Evolutionary conservation across 2,113 vertebrate genomes (phyloP), one percentile per base, ranked within the genome.

Genomic region (Trachemys scripta): DNA sequence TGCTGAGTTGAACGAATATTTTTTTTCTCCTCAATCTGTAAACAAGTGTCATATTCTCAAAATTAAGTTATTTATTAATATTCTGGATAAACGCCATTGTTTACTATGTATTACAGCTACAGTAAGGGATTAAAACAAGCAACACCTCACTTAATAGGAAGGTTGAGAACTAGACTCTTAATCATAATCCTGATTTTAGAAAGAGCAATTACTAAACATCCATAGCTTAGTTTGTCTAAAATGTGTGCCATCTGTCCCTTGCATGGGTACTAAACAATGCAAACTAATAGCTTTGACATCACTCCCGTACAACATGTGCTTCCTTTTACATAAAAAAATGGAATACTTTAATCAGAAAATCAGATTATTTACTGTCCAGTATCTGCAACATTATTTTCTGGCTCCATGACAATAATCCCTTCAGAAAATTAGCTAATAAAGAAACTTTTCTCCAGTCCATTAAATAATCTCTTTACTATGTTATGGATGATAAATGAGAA

Each of bases 401-500:
- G n/a, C 35, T 91, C 17, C n/a, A 84, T 20, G 31, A 51, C 35
- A 91, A 53, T 81, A 88, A 95, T 95, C 31, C 29, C 38, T 75
- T 81, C 47, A 42, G 45, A 88, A 95, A 65, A 31, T 59, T 90
- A 94, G n/a, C 69, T 96, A 69, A 92, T 84, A 94, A 94, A 50
- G 81, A 96, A 95, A 45, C 56, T 81, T 29, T 7, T 92, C 96
- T 90, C 24, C 24, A 91, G 54, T 84, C 59, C 19, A 95, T 93
- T 93, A 95, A 96, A 94, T 93, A 35, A 82, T 14, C 31, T 89
- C 53, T 45, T n/a, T 94, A 84, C 35, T 38, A 94, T 79, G 97
- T 90, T 78, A 96, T 90, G 45, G 90, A 54, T 83, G 19, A 94
- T 93, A 95, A 95, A 97, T 88, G 91, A 20, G 45, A 95, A 88